Percentiles rank a stretch among this genome's conserved stretches.
These are phyloP conservation scores for Gadus chalcogrammus DNA, from an alignment of 2,113 vertebrate species.

Conservation along the genomic window DNA sequence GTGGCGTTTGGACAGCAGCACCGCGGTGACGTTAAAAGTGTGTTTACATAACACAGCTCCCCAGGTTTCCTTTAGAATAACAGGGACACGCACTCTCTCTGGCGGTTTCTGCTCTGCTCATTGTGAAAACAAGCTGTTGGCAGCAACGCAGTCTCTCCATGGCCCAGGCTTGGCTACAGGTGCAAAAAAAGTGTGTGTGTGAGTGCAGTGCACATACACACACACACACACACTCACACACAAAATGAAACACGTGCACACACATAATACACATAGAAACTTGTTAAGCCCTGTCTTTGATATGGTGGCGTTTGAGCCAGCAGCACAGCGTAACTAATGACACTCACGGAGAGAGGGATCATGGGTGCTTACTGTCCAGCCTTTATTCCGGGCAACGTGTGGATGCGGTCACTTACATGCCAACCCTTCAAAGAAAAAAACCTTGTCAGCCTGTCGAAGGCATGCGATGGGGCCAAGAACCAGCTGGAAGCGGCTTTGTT, in stretches of 20 bases:
- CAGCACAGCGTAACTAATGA: constrained; percentile 41
- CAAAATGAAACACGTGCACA: neutral
- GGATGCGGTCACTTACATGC: constrained; percentile 40
- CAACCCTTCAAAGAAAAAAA: constrained; percentile 7
- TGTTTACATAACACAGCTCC: constrained; percentile 39
- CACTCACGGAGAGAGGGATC: constrained; percentile 44
- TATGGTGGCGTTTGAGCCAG: constrained; percentile 19
- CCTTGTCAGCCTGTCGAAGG: neutral
- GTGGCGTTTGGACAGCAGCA: neutral
- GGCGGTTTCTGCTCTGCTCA: constrained; percentile 27
- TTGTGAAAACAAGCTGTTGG: constrained; percentile 45
- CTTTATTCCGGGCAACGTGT: constrained; percentile 34
- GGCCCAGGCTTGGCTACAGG: constrained; percentile 27
- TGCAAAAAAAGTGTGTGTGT: constrained; percentile 28
- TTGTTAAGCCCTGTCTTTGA: constrained; percentile 32
- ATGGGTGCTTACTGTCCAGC: constrained; percentile 20
- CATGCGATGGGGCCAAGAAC: neutral
- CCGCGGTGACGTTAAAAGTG: constrained; percentile 17
- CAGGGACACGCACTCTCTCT: neutral
- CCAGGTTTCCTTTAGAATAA: constrained; percentile 22
- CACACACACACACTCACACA: neutral
- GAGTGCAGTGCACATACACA: neutral
- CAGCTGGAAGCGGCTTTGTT: neutral
- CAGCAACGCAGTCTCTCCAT: constrained; percentile 20
- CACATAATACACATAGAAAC: neutral